A percentile compares a stretch with the other conserved stretches of the same genome.
These are phyloP conservation scores for Bedellia somnulentella DNA, from an alignment of 2,888 invertebrate species.

Conservation along the genomic window DNA sequence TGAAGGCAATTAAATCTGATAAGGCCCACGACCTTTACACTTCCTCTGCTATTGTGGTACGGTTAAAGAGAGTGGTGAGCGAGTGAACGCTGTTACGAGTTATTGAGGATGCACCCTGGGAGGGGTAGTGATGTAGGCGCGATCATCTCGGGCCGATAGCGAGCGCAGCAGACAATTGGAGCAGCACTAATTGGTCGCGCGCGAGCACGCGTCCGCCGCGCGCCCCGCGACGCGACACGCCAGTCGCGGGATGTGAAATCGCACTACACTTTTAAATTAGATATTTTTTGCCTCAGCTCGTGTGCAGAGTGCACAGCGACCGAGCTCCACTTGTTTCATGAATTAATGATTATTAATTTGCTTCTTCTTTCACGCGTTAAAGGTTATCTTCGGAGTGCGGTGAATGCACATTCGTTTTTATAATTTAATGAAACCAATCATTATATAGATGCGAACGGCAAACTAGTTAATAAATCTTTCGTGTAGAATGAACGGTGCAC, in stretches of 20 bases:
- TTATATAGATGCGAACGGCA: no score
- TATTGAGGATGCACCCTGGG: no score
- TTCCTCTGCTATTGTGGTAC: conserved; percentile 25
- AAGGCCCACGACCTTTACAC: conserved; percentile 52
- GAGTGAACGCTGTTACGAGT: no score
- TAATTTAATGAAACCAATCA: no score
- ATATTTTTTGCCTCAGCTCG: conserved; percentile 26
- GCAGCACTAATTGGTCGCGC: conserved; percentile 56
- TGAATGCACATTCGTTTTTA: no score
- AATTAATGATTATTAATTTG: no score
- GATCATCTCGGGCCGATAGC: conserved; percentile 37
- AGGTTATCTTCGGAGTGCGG: no score
- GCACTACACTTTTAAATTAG: conserved; percentile 39
- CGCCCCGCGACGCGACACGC: conserved; percentile 39
- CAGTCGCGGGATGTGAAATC: conserved; percentile 56
- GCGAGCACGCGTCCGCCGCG: conserved; percentile 58
- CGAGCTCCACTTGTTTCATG: no score
- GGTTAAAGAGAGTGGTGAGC: conserved; percentile 36
- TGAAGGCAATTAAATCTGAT: conserved; percentile 50
- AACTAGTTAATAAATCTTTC: conserved; percentile 36
- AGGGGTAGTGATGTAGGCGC: conserved; percentile 9
- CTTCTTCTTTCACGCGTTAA: no score
- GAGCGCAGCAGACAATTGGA: conserved; percentile 32
- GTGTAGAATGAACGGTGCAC: background rate
- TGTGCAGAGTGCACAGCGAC: background rate